Evolutionary conservation across 2,797 vertebrate genomes (phyloP).

Genomic region (Vespertilio murinus): DNA sequence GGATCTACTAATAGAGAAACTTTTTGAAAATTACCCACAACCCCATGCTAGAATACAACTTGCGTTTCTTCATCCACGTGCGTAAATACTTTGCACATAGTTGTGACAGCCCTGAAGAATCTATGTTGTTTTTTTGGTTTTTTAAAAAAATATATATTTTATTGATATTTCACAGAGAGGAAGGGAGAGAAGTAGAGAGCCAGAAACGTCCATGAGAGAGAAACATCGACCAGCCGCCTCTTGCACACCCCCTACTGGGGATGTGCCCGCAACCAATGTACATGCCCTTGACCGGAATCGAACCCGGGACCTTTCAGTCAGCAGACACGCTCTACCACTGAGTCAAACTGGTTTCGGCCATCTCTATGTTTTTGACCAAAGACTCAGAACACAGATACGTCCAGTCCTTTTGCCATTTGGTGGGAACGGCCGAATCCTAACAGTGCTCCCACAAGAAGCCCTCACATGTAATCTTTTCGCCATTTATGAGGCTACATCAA

Average conservation of each 20-base stretch:
- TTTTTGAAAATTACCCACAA: background rate
- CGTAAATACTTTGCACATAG: background rate
- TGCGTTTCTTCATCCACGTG: background rate
- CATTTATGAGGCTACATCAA: slow-evolving; percentile 15
- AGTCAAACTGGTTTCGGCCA: too few relatives aligned
- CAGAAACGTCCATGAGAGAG: too few relatives aligned
- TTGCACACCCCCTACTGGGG: too few relatives aligned
- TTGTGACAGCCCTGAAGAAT: background rate
- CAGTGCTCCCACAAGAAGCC: background rate
- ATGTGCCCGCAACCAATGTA: too few relatives aligned
- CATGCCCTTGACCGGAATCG: too few relatives aligned
- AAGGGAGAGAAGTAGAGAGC: too few relatives aligned
- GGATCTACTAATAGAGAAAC: background rate
- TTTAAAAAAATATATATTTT: too few relatives aligned
- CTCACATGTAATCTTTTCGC: slow-evolving; percentile 17
- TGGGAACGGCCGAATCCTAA: background rate
- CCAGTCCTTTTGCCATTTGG: background rate
- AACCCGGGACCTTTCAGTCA: too few relatives aligned
- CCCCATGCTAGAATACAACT: background rate
- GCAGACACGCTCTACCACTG: too few relatives aligned
- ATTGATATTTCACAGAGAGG: too few relatives aligned
- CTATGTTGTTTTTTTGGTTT: too few relatives aligned
- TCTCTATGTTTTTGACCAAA: slow-evolving; percentile 8
- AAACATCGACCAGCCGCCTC: too few relatives aligned
- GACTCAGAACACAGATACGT: background rate